These are phyloP conservation scores for Euphonia xanthogaster DNA, from an alignment of 2,797 vertebrate genomes.

Conservation along the genomic window DNA sequence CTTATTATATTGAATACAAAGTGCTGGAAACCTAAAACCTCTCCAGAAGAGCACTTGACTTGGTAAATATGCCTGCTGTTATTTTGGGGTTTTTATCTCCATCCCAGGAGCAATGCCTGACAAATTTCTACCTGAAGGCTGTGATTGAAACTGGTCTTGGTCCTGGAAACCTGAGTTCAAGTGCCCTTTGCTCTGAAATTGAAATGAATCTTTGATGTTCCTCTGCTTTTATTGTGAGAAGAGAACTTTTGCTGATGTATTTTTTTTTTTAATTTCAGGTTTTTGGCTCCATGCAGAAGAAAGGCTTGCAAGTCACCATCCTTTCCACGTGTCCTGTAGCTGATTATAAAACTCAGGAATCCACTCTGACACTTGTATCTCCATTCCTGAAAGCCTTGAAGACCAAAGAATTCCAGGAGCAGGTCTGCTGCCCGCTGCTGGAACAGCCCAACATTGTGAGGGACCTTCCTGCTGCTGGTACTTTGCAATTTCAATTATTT, in stretches of 20 bases:
- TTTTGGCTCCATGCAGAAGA: conserved; percentile 80
- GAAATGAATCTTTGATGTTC: not conserved
- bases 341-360: conserved; percentile 87
- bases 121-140: not conserved
- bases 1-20: not conserved
- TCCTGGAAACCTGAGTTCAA: not conserved
- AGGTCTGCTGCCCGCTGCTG: conserved; percentile 78
- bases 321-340: conserved; percentile 86
- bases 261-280: conserved; percentile 76
- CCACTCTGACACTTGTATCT: conserved; percentile 74
- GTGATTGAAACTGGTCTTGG: not conserved
- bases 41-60: not conserved
- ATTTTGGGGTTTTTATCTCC: not conserved
- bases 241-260: not conserved
- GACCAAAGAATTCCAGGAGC: conserved; percentile 74
- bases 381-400: conserved; percentile 90
- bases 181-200: not conserved
- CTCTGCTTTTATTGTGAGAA: not conserved
- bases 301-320: conserved; percentile 82
- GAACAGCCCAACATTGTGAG: conserved; percentile 92
- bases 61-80: not conserved
- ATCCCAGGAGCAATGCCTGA: not conserved
- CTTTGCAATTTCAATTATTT: not conserved
- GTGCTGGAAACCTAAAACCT: not conserved
- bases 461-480: conserved; percentile 92